These are phyloP conservation scores for Glaucomys volans DNA, from an alignment of 2,113 vertebrate species.

Conservation along the genomic window DNA sequence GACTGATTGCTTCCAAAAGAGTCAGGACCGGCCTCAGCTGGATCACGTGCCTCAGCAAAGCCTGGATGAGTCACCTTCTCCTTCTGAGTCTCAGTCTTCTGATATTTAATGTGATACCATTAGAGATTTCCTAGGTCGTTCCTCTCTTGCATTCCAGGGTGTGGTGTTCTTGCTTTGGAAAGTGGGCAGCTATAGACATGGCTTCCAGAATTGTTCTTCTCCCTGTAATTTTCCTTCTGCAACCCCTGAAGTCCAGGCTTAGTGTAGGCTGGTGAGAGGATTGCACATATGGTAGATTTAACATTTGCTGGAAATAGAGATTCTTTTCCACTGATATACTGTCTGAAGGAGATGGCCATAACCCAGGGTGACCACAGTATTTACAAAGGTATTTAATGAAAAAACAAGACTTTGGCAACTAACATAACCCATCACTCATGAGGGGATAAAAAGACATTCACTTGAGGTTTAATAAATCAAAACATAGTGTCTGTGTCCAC, in stretches of 20 bases:
- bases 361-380: conserved; percentile 80
- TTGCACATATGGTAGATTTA: conserved; percentile 68
- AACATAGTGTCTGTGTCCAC: conserved; percentile 65
- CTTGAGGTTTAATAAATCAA: conserved; percentile 81
- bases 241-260: background rate
- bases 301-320: conserved; percentile 72
- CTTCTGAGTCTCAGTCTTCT: background rate
- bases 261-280: background rate
- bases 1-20: background rate
- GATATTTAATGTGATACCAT: background rate
- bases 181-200: background rate
- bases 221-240: conserved; percentile 56
- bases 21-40: background rate
- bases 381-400: conserved; percentile 80
- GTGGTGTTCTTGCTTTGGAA: background rate
- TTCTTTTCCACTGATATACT: conserved; percentile 85
- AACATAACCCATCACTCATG: conserved; percentile 60
- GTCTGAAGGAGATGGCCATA: conserved; percentile 82
- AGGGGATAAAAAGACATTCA: conserved; percentile 69
- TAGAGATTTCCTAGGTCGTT: background rate
- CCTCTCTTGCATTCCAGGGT: background rate
- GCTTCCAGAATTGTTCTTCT: background rate
- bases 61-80: background rate
- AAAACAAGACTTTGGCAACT: conserved; percentile 80
- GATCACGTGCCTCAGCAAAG: background rate